These are phyloP conservation scores for Tachysurus vachellii DNA, from an alignment of 2,113 vertebrate species.

Conservation along the genomic window DNA sequence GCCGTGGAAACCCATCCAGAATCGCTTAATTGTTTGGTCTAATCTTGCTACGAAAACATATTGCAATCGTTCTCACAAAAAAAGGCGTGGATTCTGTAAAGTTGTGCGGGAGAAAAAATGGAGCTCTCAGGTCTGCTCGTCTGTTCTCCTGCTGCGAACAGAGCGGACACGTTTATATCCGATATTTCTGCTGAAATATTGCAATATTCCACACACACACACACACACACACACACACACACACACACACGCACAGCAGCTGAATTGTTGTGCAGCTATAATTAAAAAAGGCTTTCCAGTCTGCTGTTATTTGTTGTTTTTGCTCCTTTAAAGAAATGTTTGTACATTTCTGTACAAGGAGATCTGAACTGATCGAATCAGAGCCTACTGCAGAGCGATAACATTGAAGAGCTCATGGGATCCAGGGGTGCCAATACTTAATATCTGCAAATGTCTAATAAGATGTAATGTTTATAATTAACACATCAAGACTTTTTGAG, in stretches of 20 bases:
- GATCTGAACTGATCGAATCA: too few relatives aligned
- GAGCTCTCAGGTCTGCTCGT: not conserved
- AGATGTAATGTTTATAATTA: not conserved
- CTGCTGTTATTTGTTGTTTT: too few relatives aligned
- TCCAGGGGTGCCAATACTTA: not conserved
- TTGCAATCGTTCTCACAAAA: constrained; percentile 65
- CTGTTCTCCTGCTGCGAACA: not conserved
- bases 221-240: too few relatives aligned
- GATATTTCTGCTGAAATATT: too few relatives aligned
- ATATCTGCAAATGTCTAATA: too few relatives aligned
- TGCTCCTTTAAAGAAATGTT: too few relatives aligned
- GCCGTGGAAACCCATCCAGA: constrained; percentile 50
- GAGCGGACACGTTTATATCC: not conserved
- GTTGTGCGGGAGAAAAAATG: not conserved
- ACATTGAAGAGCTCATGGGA: not conserved
- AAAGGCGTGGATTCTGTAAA: constrained; percentile 26
- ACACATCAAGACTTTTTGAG: not conserved
- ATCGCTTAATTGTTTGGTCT: constrained; percentile 62
- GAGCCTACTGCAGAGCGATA: not conserved
- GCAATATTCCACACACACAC: too few relatives aligned
- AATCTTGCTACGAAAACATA: constrained; percentile 69
- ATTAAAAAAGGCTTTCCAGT: too few relatives aligned
- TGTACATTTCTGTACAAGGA: too few relatives aligned
- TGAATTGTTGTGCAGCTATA: too few relatives aligned
- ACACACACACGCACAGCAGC: too few relatives aligned